Evolutionary conservation across 2,797 vertebrate species (phyloP).

Genomic region (Periparus ater): DNA sequence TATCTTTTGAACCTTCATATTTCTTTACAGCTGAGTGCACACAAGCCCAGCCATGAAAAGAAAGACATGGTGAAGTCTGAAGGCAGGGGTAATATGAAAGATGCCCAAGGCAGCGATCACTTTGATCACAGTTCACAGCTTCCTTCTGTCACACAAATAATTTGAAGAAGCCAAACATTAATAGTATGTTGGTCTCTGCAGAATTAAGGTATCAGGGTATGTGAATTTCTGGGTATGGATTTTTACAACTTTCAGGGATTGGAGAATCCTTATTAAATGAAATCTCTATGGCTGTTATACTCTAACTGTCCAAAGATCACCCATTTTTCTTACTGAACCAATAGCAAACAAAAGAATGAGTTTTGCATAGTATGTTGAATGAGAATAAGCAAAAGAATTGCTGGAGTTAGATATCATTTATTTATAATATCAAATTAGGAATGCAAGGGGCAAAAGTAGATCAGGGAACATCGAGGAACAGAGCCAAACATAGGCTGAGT

Average conservation of each 20-base stretch:
- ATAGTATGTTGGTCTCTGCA: background rate
- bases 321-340: background rate
- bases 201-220: background rate
- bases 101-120: rapidly evolving
- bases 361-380: background rate
- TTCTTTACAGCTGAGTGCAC: background rate
- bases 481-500: background rate
- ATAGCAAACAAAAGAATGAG: background rate
- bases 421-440: background rate
- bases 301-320: background rate
- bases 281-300: background rate
- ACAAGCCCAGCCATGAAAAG: background rate
- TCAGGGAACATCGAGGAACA: background rate
- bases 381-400: background rate
- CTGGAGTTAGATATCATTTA: background rate
- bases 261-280: background rate
- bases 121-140: background rate
- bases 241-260: background rate
- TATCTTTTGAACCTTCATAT: background rate
- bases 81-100: background rate
- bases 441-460: background rate
- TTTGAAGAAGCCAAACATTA: background rate
- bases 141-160: background rate
- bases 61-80: background rate
- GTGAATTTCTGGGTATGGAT: background rate